phyloP scores from a whole-genome alignment of 2,797 vertebrate genomes.

The Manis javanica region DNA sequence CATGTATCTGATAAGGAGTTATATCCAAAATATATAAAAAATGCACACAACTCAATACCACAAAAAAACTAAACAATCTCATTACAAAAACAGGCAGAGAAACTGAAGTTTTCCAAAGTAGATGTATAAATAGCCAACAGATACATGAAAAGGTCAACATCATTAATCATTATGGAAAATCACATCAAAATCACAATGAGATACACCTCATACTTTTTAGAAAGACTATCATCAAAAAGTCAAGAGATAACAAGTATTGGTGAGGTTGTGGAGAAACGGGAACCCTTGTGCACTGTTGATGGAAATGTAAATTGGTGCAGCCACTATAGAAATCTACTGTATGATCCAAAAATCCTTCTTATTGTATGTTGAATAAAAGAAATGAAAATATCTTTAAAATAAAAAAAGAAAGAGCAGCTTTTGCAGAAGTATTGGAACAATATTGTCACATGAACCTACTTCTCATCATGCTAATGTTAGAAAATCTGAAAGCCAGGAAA shows the following conservation, averaged over 20 bases:
- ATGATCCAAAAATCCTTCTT: neutral
- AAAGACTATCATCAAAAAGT: neutral
- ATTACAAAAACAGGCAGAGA: neutral
- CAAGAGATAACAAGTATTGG: neutral
- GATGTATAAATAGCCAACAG: neutral
- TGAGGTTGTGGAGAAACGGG: neutral
- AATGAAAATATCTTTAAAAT: constrained; percentile 23
- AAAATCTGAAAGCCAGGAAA: neutral
- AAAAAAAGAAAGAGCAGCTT: neutral
- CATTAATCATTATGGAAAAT: neutral
- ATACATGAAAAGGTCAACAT: neutral
- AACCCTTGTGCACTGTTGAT: neutral
- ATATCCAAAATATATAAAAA: neutral
- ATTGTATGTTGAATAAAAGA: neutral
- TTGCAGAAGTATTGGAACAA: neutral
- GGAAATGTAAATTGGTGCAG: neutral
- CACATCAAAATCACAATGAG: neutral
- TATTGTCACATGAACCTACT: neutral
- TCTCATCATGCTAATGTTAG: neutral
- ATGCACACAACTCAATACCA: neutral
- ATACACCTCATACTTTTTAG: neutral
- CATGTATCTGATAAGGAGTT: neutral
- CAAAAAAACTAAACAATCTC: neutral
- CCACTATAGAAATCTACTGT: neutral
- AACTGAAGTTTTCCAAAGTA: neutral